Base-by-base conservation (phyloP, 2,113 vertebrate genomes). In the Eretmodus cyanostictus region DNA sequence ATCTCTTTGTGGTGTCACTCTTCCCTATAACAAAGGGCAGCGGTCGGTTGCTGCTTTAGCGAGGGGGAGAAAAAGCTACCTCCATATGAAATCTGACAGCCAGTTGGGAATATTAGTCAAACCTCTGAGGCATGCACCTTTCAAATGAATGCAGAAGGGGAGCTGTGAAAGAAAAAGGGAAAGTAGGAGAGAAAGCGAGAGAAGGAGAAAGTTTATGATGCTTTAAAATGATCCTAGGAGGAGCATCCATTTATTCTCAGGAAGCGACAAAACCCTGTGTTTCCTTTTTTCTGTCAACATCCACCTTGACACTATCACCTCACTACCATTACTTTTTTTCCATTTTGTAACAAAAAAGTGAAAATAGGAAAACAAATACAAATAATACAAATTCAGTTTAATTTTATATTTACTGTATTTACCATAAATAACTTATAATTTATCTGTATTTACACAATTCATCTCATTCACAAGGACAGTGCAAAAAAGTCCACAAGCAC, bases 61-160 rank as follows among this genome's bases (percentile, higher is more conserved):
- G 2, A 57, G 5, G 36, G 79, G 8, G n/a, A 71, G 78, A 42
- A 31, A 36, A 53, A 27, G 80, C 86, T 80, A 34, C 66, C 81
- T 84, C 71, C 49, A 55, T 81, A 86, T 87, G 51, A 93, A 91
- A 85, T 80, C 49, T 90, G 91, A 92, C 92, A 91, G 90, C 59
- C 85, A 45, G 49, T 45, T 68, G 93, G 92, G 87, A 90, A 85
- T 90, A 91, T 92, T 87, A 90, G 83, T 92, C 86, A 92, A 91
- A 91, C 81, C 87, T 91, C 51, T 88, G 81, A 95, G 86, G 87
- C 88, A 63, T 91, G 90, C 87, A 87, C 78, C 88, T 92, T 84
- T 91, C 89, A 89, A 82, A 88, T 90, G 84, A 88, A 83, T 87
- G 80, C 88, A 71, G 61, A 73, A 29, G 49, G 76, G 63, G 57